Evolutionary conservation across 2,797 vertebrate genomes (phyloP).

Genomic region (Erethizon dorsatum): DNA sequence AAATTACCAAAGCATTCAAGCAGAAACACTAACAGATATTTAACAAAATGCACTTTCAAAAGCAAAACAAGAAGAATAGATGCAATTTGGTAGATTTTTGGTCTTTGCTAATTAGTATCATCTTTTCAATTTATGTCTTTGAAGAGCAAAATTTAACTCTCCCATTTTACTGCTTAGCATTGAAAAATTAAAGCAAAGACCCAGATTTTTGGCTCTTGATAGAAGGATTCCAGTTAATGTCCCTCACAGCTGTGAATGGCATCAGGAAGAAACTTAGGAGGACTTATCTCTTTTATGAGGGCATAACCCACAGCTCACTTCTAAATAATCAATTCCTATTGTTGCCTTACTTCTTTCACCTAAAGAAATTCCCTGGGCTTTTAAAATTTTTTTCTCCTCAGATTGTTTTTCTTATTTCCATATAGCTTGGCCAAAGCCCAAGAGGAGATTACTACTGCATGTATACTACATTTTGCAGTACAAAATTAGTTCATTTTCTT

Average conservation of each 20-base stretch:
- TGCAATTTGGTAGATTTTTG: conserved; percentile 14
- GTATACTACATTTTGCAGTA: neutral
- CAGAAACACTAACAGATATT: conserved; percentile 41
- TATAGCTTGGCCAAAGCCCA: neutral
- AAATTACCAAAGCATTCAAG: conserved; percentile 10
- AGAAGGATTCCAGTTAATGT: neutral
- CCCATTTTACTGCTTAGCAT: neutral
- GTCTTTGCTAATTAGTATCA: conserved; percentile 51
- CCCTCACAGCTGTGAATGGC: neutral
- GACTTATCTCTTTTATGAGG: neutral
- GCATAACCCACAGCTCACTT: conserved; percentile 9
- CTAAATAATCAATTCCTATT: conserved; percentile 23
- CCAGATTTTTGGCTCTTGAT: conserved; percentile 11
- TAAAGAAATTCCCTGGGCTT: conserved; percentile 41
- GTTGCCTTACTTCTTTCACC: conserved; percentile 49
- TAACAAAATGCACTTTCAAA: conserved; percentile 41
- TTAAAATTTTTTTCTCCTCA: neutral
- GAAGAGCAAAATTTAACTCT: conserved; percentile 37
- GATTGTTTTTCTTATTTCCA: neutral
- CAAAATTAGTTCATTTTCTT: conserved; percentile 30
- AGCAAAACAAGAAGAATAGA: conserved; percentile 39
- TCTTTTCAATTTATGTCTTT: conserved; percentile 45
- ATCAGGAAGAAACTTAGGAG: neutral
- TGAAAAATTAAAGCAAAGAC: neutral
- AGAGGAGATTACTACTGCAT: neutral